Evolutionary conservation across 2,888 invertebrate genomes (phyloP).

Genomic region (Poecilobothrus nobilitatus): DNA sequence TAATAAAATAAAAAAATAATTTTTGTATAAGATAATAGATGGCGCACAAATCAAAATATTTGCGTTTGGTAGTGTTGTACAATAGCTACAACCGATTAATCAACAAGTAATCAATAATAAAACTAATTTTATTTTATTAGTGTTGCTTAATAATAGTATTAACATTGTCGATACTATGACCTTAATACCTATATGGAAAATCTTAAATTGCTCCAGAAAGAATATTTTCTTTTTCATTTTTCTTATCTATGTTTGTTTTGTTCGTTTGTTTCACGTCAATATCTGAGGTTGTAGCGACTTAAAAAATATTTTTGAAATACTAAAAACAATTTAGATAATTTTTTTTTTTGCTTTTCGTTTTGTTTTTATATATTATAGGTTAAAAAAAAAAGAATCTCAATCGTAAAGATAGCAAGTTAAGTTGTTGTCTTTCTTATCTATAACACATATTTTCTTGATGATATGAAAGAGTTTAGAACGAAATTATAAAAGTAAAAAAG

Average conservation of each 20-base stretch:
- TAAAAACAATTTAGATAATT: background rate
- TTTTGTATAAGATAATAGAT: too few relatives aligned
- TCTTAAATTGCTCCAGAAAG: background rate
- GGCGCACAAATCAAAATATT: too few relatives aligned
- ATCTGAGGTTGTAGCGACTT: slow-evolving; percentile 1
- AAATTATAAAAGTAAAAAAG: background rate
- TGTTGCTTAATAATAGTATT: too few relatives aligned
- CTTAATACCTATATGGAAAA: background rate
- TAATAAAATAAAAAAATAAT: too few relatives aligned
- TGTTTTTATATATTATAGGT: background rate
- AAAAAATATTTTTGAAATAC: background rate
- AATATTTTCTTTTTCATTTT: background rate
- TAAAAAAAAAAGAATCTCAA: background rate
- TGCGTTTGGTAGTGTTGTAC: too few relatives aligned
- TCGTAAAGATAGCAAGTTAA: background rate
- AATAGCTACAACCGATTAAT: too few relatives aligned
- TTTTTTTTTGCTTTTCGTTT: background rate
- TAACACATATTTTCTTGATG: background rate
- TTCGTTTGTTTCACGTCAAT: slow-evolving; percentile 1
- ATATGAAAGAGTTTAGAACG: background rate
- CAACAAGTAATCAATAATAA: too few relatives aligned
- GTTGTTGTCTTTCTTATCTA: background rate
- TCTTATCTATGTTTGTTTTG: background rate
- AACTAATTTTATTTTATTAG: too few relatives aligned
- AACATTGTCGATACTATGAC: too few relatives aligned